Evolutionary conservation across 1,140 invertebrate genomes (phyloP).

Genomic region (Leptopilina clavipes): DNA sequence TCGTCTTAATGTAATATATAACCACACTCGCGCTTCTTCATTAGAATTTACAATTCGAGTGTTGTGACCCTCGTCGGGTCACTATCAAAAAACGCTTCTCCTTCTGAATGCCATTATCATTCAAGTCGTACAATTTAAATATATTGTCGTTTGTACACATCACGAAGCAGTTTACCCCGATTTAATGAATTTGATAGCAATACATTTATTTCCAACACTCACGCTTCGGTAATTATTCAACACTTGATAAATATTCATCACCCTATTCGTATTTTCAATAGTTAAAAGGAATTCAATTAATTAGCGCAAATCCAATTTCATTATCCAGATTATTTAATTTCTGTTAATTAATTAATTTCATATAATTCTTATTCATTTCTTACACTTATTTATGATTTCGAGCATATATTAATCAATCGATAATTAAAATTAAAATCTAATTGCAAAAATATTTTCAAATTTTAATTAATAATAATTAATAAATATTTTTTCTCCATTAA

Average conservation of each 20-base stretch:
- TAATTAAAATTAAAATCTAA: no score
- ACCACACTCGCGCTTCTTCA: constrained; percentile 3
- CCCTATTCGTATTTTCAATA: constrained; percentile 36
- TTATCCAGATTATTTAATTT: not conserved
- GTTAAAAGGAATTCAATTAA: constrained; percentile 36
- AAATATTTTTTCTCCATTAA: no score
- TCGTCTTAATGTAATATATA: not conserved
- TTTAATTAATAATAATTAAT: no score
- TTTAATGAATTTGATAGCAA: constrained; percentile 24
- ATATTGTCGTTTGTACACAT: constrained; percentile 36
- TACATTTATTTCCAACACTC: constrained; percentile 15
- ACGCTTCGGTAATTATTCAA: constrained; percentile 27
- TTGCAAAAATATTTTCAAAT: no score
- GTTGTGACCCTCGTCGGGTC: constrained; percentile 53
- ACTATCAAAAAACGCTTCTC: constrained; percentile 52
- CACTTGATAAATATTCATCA: constrained; percentile 15
- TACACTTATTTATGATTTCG: no score
- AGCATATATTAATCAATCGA: no score
- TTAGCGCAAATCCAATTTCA: constrained; percentile 5
- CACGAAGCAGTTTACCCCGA: constrained; percentile 22
- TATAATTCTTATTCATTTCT: not conserved
- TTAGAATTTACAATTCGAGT: constrained; percentile 52
- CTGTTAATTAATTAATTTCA: not conserved
- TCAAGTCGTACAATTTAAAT: constrained; percentile 38
- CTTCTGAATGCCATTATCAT: constrained; percentile 55